phyloP scores from a whole-genome alignment of 2,113 vertebrate genomes.

The Cisticola juncidis region DNA sequence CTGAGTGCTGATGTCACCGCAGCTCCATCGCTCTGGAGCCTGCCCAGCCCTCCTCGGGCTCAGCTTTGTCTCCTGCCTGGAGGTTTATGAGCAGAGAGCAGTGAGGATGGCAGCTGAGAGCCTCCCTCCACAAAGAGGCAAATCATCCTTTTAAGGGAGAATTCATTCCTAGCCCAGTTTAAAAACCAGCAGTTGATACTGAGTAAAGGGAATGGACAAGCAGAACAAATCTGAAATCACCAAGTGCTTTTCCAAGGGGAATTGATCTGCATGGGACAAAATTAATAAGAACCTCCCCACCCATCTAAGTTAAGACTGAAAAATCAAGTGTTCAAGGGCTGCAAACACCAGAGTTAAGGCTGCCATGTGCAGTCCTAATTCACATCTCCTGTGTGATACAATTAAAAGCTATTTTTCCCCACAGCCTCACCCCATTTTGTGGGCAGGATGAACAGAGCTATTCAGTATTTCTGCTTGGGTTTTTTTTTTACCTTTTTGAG shows the following conservation, averaged over 20 bases:
- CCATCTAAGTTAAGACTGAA: neutral
- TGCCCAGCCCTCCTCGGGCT: slow-evolving; percentile 13
- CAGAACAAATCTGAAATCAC: neutral
- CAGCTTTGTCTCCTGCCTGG: neutral
- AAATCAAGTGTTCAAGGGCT: neutral
- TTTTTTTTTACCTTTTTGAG: slow-evolving; percentile 14
- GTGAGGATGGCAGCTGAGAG: slow-evolving; percentile 1
- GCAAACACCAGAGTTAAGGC: neutral
- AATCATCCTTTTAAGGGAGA: neutral
- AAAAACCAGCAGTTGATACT: neutral
- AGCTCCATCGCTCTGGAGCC: neutral
- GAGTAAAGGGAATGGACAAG: neutral
- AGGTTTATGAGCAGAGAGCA: neutral
- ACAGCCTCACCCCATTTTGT: neutral
- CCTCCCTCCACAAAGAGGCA: neutral
- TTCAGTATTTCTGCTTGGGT: neutral
- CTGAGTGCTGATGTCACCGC: slow-evolving; percentile 18
- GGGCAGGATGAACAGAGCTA: slow-evolving; percentile 43
- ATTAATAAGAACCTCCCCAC: neutral
- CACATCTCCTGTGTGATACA: neutral
- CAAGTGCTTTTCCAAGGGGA: neutral
- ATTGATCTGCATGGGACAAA: neutral
- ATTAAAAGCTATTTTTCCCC: slow-evolving; percentile 11
- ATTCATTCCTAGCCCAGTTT: neutral
- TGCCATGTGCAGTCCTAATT: neutral